Conservation (phyloP, 2,888 invertebrate species). For the Spialia ferax region DNA sequence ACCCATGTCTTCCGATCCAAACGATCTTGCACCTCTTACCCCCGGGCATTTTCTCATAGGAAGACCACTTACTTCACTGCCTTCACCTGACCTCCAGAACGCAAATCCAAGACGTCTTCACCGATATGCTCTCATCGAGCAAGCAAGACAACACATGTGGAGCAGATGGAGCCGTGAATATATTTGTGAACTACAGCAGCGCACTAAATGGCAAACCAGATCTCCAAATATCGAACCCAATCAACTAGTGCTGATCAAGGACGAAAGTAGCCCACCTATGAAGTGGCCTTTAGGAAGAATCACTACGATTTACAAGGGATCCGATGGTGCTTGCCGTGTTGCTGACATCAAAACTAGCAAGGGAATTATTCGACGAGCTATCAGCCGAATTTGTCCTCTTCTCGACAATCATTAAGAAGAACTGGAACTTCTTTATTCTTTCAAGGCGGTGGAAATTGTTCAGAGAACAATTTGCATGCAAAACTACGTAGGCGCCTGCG, state of each 20-base stretch:
- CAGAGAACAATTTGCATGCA: slow-evolving; percentile 11
- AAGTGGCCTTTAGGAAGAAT: slow-evolving; percentile 36
- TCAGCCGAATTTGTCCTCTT: slow-evolving; percentile 26
- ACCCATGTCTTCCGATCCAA: not conserved
- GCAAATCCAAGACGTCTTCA: slow-evolving; percentile 19
- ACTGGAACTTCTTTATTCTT: slow-evolving; percentile 3
- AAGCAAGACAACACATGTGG: slow-evolving; percentile 10
- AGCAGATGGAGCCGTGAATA: slow-evolving; percentile 29
- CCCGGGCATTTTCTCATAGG: slow-evolving; percentile 1
- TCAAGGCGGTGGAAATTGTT: slow-evolving; percentile 17
- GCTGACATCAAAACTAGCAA: slow-evolving; percentile 30
- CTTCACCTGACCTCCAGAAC: slow-evolving; percentile 2
- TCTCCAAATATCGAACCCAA: slow-evolving; percentile 12
- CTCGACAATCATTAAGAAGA: slow-evolving; percentile 15
- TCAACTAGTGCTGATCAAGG: slow-evolving; percentile 30
- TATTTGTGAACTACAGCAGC: slow-evolving; percentile 29
- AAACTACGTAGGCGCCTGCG: not conserved
- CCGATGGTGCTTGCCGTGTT: slow-evolving; percentile 29
- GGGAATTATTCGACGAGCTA: slow-evolving; percentile 24
- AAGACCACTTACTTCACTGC: not conserved
- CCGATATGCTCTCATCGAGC: slow-evolving; percentile 20
- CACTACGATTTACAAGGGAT: slow-evolving; percentile 1
- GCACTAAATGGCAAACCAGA: slow-evolving; percentile 25
- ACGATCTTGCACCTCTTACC: not conserved
- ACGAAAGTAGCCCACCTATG: slow-evolving; percentile 24